Evolutionary conservation across 2,888 invertebrate species (phyloP).

Genomic region (Aspidiotus destructor): DNA sequence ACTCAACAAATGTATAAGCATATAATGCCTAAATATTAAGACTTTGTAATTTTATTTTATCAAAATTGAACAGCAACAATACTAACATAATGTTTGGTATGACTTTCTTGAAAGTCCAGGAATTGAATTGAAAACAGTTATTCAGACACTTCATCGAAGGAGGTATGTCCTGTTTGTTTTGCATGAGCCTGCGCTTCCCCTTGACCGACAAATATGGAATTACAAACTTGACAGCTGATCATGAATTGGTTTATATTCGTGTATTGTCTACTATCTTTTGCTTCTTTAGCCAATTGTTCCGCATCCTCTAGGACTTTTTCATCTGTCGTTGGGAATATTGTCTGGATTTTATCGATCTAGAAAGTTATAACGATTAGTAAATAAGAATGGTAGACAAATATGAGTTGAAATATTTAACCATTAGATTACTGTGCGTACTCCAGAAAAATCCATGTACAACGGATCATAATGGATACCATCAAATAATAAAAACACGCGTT

Average conservation of each 20-base stretch:
- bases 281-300: conserved; percentile 73
- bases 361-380: conserved; percentile 38
- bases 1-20: no score
- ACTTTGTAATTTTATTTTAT: no score
- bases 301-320: conserved; percentile 65
- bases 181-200: conserved; percentile 76
- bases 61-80: no score
- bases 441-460: conserved; percentile 66
- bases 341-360: conserved; percentile 61
- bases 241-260: conserved; percentile 83
- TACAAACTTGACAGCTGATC: conserved; percentile 72
- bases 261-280: conserved; percentile 78
- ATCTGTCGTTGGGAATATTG: conserved; percentile 70
- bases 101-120: no score
- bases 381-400: background rate
- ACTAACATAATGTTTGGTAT: no score
- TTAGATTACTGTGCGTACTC: conserved; percentile 46
- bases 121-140: no score
- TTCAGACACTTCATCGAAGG: conserved; percentile 56
- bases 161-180: conserved; percentile 68
- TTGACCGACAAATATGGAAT: conserved; percentile 65
- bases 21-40: no score
- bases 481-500: conserved; percentile 78
- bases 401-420: no score
- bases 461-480: conserved; percentile 97